Conservation (phyloP, 1,140 invertebrate species). For the Microplitis demolitor region DNA sequence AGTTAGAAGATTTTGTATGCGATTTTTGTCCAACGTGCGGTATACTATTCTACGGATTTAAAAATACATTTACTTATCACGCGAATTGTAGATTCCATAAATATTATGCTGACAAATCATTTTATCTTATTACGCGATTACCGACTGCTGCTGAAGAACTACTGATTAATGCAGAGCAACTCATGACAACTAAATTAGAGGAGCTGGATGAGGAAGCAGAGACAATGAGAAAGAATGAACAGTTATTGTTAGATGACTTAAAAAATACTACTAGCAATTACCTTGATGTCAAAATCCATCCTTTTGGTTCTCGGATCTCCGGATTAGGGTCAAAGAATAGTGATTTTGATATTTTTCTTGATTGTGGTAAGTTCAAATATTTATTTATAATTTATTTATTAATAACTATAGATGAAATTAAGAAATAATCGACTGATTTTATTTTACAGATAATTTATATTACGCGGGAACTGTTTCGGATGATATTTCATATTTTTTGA, state of each 20-base stretch:
- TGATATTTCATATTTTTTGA: background rate
- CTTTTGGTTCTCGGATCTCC: conserved; percentile 60
- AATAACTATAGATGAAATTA: background rate
- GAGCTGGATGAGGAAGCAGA: conserved; percentile 21
- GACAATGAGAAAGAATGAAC: conserved; percentile 15
- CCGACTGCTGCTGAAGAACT: conserved; percentile 24
- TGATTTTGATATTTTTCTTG: conserved; percentile 62
- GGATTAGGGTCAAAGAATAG: conserved; percentile 53
- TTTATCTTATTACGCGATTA: conserved; percentile 23
- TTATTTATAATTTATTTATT: conserved; percentile 4
- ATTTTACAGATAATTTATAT: conserved; percentile 20
- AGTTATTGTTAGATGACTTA: conserved; percentile 32
- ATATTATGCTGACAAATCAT: conserved; percentile 22
- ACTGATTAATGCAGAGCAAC: conserved; percentile 24
- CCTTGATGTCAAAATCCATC: conserved; percentile 44
- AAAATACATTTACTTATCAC: conserved; percentile 30
- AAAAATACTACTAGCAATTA: conserved; percentile 26
- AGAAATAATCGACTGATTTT: background rate
- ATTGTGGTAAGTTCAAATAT: conserved; percentile 46
- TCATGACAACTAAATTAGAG: conserved; percentile 14
- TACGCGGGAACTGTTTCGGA: background rate
- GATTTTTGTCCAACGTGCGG: conserved; percentile 40
- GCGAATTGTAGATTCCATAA: conserved; percentile 30
- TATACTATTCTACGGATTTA: conserved; percentile 33
- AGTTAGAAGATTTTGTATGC: conserved; percentile 7